These are phyloP conservation scores for Cephus pygmeus DNA, from an alignment of 2,888 invertebrate genomes.

Conservation along the genomic window DNA sequence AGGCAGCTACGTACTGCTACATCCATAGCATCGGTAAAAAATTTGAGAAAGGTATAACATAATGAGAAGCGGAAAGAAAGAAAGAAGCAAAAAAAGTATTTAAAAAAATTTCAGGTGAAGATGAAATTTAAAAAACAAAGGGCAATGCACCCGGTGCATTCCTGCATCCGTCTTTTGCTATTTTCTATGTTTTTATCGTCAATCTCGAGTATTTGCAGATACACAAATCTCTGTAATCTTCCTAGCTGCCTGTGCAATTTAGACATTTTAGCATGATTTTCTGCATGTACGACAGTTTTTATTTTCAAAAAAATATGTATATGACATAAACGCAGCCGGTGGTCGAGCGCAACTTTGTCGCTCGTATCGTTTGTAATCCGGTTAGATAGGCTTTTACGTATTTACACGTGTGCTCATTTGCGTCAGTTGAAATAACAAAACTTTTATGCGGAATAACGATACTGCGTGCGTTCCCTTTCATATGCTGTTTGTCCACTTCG, in stretches of 20 bases:
- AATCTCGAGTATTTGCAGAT: too few species aligned
- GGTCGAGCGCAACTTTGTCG: conserved; percentile 26
- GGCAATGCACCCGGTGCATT: not conserved
- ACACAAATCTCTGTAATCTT: not conserved
- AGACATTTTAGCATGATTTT: not conserved
- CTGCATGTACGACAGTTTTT: not conserved
- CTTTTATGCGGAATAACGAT: not conserved
- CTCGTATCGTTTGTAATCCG: not conserved
- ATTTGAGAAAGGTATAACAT: not conserved
- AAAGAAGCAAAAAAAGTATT: not conserved
- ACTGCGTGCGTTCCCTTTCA: not conserved
- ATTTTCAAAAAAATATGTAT: not conserved
- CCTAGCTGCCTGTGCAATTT: not conserved
- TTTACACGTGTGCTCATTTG: not conserved
- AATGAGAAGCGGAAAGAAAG: not conserved
- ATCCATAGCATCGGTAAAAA: not conserved
- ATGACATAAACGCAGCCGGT: not conserved
- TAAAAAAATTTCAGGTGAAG: not conserved
- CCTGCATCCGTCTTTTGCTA: not conserved
- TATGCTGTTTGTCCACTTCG: not conserved
- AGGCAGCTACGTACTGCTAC: not conserved
- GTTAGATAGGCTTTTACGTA: not conserved
- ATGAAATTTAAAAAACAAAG: not conserved
- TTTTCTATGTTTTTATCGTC: too few species aligned
- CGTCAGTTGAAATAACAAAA: not conserved